Base-by-base conservation (phyloP, 2,113 vertebrate genomes). In the Halichoeres trimaculatus region DNA sequence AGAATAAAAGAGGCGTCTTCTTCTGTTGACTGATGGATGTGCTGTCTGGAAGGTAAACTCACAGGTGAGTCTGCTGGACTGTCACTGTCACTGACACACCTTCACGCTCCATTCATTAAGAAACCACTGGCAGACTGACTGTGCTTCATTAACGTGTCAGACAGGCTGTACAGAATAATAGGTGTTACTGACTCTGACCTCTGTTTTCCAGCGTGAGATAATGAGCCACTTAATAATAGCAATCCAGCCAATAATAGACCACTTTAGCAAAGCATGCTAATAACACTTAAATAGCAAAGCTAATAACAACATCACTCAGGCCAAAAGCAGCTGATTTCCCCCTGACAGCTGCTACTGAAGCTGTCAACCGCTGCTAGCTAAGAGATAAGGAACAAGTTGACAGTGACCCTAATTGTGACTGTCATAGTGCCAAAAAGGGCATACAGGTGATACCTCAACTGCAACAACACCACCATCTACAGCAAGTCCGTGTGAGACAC, bases 121-220 rank as follows among this genome's bases (percentile, higher is more conserved):
- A 85, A 59, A 47, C 12, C 58, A 50, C 48, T 72, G 74, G 70
- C 52, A 80, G 68, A 75, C 69, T n/a, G 66, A 73, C 70, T 56
- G 73, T 30, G 20, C 30, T 70, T 59, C 52, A 78, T 88, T 73
- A 79, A 70, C 61, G 65, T 70, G 65, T 74, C 74, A 60, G 26
- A 76, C 50, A 1, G 58, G 43, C 55, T 45, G 57, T 75, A 22
- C 74, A 77, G 61, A 74, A 75, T 59, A 79, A 76, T 64, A 78
- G 51, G 63, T 54, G 60, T 34, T 69, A 79, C 87, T 72, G 76
- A 50, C 65, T 68, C 38, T 1, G 11, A 56, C 62, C 54, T 81
- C 38, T 20, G n/a, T 51, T 54, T 14, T 50, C 6, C 40, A 20
- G 16, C 9, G 43, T 20, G 23, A 34, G 51, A 57, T 66, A 40